Conservation (phyloP, 2,888 invertebrate species). For the Drymonia ruficornis region DNA sequence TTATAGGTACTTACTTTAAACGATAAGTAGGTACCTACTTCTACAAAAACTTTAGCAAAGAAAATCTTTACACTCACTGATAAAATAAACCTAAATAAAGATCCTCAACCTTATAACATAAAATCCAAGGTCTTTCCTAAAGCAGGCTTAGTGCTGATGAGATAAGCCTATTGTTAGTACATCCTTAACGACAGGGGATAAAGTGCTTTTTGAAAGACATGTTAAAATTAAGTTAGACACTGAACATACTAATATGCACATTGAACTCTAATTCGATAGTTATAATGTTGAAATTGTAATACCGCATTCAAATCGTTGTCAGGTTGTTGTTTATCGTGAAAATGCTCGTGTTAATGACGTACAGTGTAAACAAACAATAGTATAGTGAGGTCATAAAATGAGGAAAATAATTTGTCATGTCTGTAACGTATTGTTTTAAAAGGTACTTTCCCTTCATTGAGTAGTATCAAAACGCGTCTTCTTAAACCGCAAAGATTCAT, state of each 20-base stretch:
- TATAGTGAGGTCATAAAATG: not conserved
- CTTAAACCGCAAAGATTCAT: too few species aligned
- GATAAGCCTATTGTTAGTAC: slow-evolving; percentile 12
- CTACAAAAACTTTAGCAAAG: not conserved
- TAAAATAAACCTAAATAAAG: too few species aligned
- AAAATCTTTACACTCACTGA: not conserved
- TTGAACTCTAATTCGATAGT: not conserved
- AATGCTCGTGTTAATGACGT: too few species aligned
- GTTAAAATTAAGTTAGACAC: not conserved
- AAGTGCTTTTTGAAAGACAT: not conserved
- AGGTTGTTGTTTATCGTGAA: not conserved
- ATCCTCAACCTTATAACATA: not conserved
- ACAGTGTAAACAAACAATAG: not conserved
- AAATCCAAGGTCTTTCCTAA: slow-evolving; percentile 7
- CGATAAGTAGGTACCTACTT: too few species aligned
- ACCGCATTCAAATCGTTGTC: not conserved
- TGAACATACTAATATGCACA: not conserved
- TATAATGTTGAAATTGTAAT: not conserved
- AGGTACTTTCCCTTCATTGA: not conserved
- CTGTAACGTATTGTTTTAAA: not conserved
- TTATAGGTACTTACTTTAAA: too few species aligned
- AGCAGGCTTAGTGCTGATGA: not conserved
- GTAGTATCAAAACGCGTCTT: not conserved
- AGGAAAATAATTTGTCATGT: not conserved
- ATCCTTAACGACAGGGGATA: slow-evolving; percentile 10